Conservation (phyloP, 2,113 vertebrate genomes). For the Balaeniceps rex region DNA sequence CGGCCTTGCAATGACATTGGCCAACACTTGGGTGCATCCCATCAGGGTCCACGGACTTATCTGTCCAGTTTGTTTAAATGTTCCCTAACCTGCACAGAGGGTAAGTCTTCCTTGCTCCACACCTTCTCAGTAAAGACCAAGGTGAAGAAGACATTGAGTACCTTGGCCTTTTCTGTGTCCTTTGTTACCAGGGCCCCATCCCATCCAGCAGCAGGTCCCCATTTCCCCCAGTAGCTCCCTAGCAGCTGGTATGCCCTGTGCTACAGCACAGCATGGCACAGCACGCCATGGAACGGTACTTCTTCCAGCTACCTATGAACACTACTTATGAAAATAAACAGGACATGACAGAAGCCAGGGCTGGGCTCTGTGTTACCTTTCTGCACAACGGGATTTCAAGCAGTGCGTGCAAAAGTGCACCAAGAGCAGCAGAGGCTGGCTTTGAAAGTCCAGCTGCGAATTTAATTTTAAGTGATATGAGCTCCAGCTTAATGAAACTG, state of each 20-base stretch:
- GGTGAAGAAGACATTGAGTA: background rate
- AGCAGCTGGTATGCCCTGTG: background rate
- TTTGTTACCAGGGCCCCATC: background rate
- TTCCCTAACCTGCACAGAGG: background rate
- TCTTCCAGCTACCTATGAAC: background rate
- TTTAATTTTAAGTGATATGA: constrained; percentile 1
- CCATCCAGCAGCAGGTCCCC: background rate
- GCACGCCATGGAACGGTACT: fast-evolving
- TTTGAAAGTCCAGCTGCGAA: constrained; percentile 11
- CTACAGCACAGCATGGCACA: background rate
- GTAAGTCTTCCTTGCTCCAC: background rate
- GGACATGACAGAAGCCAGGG: background rate
- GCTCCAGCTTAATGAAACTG: background rate
- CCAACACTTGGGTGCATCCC: background rate
- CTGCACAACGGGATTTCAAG: background rate
- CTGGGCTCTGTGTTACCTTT: background rate
- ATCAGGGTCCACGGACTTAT: background rate
- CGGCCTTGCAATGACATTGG: fast-evolving
- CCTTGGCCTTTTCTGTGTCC: background rate
- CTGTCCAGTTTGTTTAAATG: background rate
- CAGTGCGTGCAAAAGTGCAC: background rate
- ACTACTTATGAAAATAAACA: background rate
- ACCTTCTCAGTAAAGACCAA: background rate
- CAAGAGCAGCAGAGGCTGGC: background rate
- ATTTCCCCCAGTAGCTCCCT: background rate